phyloP scores from a whole-genome alignment of 2,888 invertebrate species.

The Oscheius sp. region DNA sequence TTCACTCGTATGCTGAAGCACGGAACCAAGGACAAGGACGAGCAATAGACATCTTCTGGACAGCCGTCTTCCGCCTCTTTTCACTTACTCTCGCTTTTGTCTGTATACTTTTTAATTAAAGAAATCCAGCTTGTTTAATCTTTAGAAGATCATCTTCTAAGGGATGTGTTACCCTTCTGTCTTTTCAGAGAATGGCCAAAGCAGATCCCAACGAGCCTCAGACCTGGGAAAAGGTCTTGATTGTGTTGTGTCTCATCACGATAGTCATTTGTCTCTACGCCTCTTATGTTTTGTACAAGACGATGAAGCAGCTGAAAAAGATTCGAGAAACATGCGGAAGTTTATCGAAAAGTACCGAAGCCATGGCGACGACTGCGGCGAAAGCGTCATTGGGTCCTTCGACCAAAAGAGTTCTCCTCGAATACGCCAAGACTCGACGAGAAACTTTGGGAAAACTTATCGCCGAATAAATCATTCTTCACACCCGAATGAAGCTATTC shows the following conservation, averaged over 20 bases:
- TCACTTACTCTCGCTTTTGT: not conserved
- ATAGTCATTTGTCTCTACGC: slow-evolving; percentile 1
- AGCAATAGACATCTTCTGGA: slow-evolving; percentile 70
- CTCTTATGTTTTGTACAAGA: not conserved
- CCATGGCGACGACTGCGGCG: slow-evolving; percentile 1
- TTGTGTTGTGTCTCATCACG: not conserved
- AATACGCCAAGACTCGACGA: not conserved
- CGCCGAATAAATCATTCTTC: not conserved
- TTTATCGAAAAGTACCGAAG: not conserved
- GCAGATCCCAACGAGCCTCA: not conserved
- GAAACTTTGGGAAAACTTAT: not conserved
- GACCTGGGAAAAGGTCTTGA: slow-evolving; percentile 1
- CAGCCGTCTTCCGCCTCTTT: not conserved
- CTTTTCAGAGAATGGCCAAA: too few species aligned
- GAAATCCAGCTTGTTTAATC: not conserved
- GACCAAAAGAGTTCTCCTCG: slow-evolving; percentile 1
- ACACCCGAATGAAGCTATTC: not conserved
- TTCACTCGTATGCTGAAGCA: slow-evolving; percentile 98
- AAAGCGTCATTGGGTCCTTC: slow-evolving; percentile 10
- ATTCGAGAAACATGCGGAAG: not conserved
- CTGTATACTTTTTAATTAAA: not conserved
- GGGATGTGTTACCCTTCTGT: too few species aligned
- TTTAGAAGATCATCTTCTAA: too few species aligned
- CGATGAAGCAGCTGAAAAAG: not conserved
- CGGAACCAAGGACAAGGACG: slow-evolving; percentile 97